phyloP scores from a whole-genome alignment of 2,797 vertebrate species.

The Danio kyathit region DNA sequence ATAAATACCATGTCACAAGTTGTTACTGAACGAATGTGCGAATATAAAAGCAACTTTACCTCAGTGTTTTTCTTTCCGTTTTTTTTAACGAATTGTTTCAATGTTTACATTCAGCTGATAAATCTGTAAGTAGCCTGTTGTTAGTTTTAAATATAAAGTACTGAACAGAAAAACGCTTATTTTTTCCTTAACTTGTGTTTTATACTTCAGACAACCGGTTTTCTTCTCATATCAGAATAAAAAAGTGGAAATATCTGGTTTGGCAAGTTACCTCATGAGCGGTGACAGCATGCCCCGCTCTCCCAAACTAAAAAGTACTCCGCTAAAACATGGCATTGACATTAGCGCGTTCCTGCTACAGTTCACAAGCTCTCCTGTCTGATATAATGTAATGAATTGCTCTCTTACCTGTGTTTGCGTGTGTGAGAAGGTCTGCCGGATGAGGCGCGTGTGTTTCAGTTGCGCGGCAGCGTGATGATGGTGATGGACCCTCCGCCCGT shows the following conservation, averaged over 20 bases:
- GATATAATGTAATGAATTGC: neutral
- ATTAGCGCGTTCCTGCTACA: neutral
- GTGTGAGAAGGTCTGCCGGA: neutral
- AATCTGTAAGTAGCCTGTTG: neutral
- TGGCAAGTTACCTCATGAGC: neutral
- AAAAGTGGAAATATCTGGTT: neutral
- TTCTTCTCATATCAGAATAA: neutral
- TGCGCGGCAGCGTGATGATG: neutral
- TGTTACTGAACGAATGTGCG: no score
- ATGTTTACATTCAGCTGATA: neutral
- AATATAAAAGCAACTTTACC: no score
- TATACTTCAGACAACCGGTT: neutral
- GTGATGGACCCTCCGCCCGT: neutral
- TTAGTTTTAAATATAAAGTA: neutral
- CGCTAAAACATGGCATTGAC: neutral
- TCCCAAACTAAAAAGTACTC: neutral
- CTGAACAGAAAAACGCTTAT: neutral
- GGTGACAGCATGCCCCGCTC: neutral
- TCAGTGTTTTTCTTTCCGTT: no score
- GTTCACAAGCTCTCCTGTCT: neutral
- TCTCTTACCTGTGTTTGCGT: constrained; percentile 19
- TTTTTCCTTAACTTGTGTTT: neutral
- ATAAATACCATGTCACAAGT: no score
- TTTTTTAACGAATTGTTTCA: neutral
- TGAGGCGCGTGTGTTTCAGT: neutral